A percentile compares a stretch with the other conserved stretches of the same genome.
phyloP scores from a whole-genome alignment of 2,888 invertebrate species.

The Drosophila phalerata region DNA sequence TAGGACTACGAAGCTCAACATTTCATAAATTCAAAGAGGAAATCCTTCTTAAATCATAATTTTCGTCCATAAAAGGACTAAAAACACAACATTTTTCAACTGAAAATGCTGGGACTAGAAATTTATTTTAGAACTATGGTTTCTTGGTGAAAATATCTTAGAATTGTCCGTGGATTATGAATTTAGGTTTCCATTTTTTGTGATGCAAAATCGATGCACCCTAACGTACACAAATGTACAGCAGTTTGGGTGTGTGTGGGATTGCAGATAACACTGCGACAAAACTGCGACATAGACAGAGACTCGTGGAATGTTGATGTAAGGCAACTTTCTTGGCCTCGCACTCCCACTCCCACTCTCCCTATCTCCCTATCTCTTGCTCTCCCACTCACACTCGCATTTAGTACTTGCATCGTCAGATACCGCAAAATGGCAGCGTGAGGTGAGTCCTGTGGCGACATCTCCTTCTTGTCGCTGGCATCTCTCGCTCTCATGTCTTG shows the following conservation, averaged over 20 bases:
- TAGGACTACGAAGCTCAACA: too few species aligned
- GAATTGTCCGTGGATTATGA: too few species aligned
- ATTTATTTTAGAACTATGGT: too few species aligned
- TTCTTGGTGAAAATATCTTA: too few species aligned
- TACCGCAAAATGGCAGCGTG: constrained; percentile 72
- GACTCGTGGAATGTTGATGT: constrained; percentile 49
- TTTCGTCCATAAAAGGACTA: too few species aligned
- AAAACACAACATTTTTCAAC: too few species aligned
- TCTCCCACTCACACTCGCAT: constrained; percentile 10
- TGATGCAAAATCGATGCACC: too few species aligned
- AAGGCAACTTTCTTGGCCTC: constrained; percentile 42
- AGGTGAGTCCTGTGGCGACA: constrained; percentile 65
- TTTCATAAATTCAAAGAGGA: too few species aligned
- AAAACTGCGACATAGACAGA: constrained; percentile 47
- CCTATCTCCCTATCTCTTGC: not conserved
- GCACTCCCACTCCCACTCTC: constrained; percentile 2
- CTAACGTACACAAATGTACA: not conserved
- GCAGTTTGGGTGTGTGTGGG: constrained; percentile 15
- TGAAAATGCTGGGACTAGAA: too few species aligned
- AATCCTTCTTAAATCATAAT: too few species aligned
- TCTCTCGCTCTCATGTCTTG: constrained; percentile 64
- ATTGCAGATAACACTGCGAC: constrained; percentile 51
- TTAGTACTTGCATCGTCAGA: not conserved
- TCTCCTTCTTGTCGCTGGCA: constrained; percentile 42
- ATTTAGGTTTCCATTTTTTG: too few species aligned